Base-by-base conservation (phyloP, 2,888 invertebrate species). In the Meliscaeva auricollis region DNA sequence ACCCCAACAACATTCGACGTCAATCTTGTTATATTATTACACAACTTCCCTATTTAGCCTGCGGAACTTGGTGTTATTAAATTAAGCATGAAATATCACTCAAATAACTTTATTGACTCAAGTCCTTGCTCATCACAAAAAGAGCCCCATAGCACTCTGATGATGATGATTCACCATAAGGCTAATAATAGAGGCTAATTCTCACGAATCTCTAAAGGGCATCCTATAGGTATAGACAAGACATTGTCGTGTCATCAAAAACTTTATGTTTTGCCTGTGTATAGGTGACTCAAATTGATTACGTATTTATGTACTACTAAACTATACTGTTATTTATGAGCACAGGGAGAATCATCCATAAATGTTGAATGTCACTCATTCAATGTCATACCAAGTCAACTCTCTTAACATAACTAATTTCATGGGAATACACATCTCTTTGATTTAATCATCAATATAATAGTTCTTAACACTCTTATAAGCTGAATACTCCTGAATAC, bases 351-450 rank as follows among this genome's bases (percentile, higher is more conserved):
- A 38, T 38, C n/a, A n/a, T n/a, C n/a, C 35, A 35, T 35, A 35
- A 38, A 38, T 38, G 38, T 38, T 38, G 38, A 38, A 38, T 13
- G 38, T 38, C 38, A 38, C 38, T 38, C 38, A 38, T 38, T 38
- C 38, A 38, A 38, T 38, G 38, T 38, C 38, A 38, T 38, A 9
- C 11, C 3, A 13, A 38, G 38, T 38, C 38, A 38, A 38, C 38
- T 38, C 38, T 38, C 38, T 38, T 38, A 38, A 38, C 38, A 38
- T 38, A 38, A 38, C 38, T 38, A 38, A 38, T 38, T 38, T 38
- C 38, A 38, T 38, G 38, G 35, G 38, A 38, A 38, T 38, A 38
- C 38, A 38, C 38, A 38, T 38, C 38, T 38, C 38, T 38, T 38
- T 38, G 38, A 38, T 38, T 38, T 38, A 38, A 38, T 38, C 38